Percentiles rank a stretch among this genome's conserved stretches.
Conservation (phyloP, 1,140 invertebrate species). For the Chelonus insularis region DNA sequence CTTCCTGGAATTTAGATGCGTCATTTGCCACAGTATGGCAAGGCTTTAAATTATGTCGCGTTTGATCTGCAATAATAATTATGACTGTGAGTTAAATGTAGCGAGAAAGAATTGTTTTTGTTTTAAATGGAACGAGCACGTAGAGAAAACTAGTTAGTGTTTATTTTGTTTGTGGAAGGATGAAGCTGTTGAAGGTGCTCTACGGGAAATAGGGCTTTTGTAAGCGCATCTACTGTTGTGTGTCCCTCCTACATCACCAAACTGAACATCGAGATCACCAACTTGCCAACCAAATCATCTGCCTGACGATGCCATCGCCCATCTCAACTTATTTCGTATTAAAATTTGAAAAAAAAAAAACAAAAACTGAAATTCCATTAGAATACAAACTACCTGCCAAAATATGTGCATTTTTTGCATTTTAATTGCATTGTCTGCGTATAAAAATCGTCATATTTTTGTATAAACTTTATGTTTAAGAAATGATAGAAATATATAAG, state of each 20-base stretch:
- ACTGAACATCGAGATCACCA: constrained; percentile 39
- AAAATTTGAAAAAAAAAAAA: constrained; percentile 12
- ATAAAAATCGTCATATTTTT: too few species aligned
- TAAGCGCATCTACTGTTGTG: constrained; percentile 54
- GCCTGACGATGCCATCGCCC: constrained; percentile 43
- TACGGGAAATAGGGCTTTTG: constrained; percentile 80
- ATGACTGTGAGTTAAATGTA: background rate
- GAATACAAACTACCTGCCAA: background rate
- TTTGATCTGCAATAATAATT: too few species aligned
- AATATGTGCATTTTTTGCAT: background rate
- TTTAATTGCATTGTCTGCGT: too few species aligned
- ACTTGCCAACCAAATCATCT: constrained; percentile 37
- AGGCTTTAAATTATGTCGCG: too few species aligned
- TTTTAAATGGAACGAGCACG: constrained; percentile 19
- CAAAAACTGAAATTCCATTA: background rate
- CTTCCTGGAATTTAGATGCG: too few species aligned
- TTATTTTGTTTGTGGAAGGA: constrained; percentile 67
- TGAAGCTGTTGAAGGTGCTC: constrained; percentile 80
- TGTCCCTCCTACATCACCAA: constrained; percentile 38
- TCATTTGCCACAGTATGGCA: too few species aligned
- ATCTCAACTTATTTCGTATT: constrained; percentile 28
- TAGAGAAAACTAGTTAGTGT: constrained; percentile 52
- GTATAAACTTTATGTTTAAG: too few species aligned
- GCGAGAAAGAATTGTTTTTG: background rate
- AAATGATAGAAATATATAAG: too few species aligned